Percentiles rank a stretch among this genome's conserved stretches.
These are phyloP conservation scores for Drosophila grimshawi DNA, from an alignment of 1,140 invertebrate genomes.

Conservation along the genomic window DNA sequence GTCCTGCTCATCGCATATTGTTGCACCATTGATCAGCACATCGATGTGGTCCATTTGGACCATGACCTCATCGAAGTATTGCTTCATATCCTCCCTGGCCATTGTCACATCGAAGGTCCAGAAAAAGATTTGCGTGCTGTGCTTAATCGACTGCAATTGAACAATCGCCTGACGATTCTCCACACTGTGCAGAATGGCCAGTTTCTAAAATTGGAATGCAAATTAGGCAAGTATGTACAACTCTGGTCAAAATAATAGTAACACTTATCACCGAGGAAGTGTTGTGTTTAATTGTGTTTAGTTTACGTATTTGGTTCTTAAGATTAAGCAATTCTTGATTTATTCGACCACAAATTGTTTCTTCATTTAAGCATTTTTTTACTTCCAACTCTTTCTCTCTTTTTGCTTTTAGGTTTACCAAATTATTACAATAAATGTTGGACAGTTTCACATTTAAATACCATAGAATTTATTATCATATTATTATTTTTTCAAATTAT, in stretches of 20 bases:
- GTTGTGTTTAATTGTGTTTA: too few species aligned
- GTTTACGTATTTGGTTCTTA: too few species aligned
- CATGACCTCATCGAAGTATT: constrained; percentile 75
- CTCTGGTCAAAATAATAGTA: background rate
- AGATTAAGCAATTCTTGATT: too few species aligned
- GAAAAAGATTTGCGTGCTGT: constrained; percentile 73
- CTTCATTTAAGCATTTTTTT: too few species aligned
- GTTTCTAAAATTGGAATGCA: constrained; percentile 51
- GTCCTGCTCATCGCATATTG: constrained; percentile 68
- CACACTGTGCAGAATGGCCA: constrained; percentile 71
- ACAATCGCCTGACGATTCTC: constrained; percentile 74
- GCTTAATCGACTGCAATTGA: constrained; percentile 70
- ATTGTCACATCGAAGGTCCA: constrained; percentile 80
- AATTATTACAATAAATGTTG: too few species aligned
- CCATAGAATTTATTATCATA: too few species aligned
- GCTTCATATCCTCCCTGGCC: constrained; percentile 72
- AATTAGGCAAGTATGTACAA: background rate
- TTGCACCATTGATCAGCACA: constrained; percentile 75
- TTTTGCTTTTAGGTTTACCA: too few species aligned
- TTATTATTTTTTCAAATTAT: too few species aligned
- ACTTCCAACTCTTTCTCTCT: too few species aligned
- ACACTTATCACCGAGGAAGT: background rate
- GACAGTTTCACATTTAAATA: too few species aligned
- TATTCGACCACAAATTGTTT: too few species aligned
- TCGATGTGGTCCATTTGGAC: constrained; percentile 80